Base-by-base conservation (phyloP, 2,113 vertebrate species). In the Vanacampus margaritifer region DNA sequence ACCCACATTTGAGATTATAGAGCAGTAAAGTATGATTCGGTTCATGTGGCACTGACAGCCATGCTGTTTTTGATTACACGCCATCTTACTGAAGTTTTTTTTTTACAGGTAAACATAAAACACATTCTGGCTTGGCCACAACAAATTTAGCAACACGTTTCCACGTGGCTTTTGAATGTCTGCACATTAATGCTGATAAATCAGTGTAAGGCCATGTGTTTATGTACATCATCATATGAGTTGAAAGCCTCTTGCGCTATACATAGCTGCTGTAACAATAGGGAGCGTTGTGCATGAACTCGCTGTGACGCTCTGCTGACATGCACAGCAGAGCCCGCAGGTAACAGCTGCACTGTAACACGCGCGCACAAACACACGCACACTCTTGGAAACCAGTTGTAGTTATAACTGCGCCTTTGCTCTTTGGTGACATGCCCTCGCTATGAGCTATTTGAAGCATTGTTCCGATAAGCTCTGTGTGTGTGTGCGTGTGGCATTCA, bases 391-490 rank as follows among this genome's bases (percentile, higher is more conserved):
- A 56, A 56, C 53, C 53, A n/a, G 26, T 28, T 56, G 53, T 28
- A 35, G 56, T 58, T 14, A 9, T 35, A 26, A 64, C 70, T 67
- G 67, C 56, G 73, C 78, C 56, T 64, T 67, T 83, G 80, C 71
- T 64, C 80, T 80, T 75, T 51, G 67, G 79, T 78, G 76, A 83
- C 87, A 87, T 88, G 80, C 73, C 82, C 86, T 83, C 83, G 70
- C 75, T 85, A 89, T 88, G 88, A 89, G 83, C 84, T 91, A 91
- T 92, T 90, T 82, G 86, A 89, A 74, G 90, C 85, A 91, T 92
- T 91, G 91, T 92, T 90, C 88, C 69, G 88, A 91, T 92, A 92
- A 91, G 88, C 89, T 79, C 69, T 39, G 77, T 71, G 71, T 83
- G 76, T 80, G 82, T 62, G 67, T 24, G 35, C 76, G 13, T 13